Percentiles rank a stretch among this genome's conserved stretches.
Conservation (phyloP, 1,140 invertebrate genomes). For the Pachyrhynchus sulphureomaculatus region DNA sequence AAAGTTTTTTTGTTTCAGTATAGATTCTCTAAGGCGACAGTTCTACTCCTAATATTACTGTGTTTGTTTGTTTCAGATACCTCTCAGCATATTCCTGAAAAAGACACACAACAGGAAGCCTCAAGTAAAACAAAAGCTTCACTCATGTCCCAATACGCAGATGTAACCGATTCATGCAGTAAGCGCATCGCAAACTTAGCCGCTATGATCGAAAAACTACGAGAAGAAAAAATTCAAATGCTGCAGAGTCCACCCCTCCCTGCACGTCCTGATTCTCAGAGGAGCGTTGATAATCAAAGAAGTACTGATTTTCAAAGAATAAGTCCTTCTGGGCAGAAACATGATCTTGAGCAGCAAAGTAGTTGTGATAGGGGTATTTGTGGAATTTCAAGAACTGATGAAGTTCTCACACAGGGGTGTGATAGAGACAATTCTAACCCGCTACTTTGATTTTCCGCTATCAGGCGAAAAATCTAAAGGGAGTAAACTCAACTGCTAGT, state of each 20-base stretch:
- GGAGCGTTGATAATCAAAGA: too few species aligned
- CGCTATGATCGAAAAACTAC: constrained; percentile 57
- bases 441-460: constrained; percentile 43
- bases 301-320: too few species aligned
- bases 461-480: constrained; percentile 26
- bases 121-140: constrained; percentile 17
- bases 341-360: too few species aligned
- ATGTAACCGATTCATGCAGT: constrained; percentile 57
- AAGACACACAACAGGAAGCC: constrained; percentile 14
- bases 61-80: not conserved
- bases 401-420: too few species aligned
- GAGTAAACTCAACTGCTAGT: constrained; percentile 19
- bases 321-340: too few species aligned
- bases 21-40: too few species aligned
- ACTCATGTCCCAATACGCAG: constrained; percentile 43
- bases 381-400: too few species aligned
- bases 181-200: constrained; percentile 57
- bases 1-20: too few species aligned
- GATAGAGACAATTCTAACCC: not conserved
- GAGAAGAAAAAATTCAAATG: constrained; percentile 55
- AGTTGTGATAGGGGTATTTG: too few species aligned
- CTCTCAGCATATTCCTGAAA: constrained; percentile 10
- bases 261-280: too few species aligned
- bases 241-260: constrained; percentile 19
- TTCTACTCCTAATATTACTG: too few species aligned